A percentile compares a stretch with the other conserved stretches of the same genome.
phyloP scores from a whole-genome alignment of 2,797 vertebrate genomes.

The Chromobotia macracanthus region DNA sequence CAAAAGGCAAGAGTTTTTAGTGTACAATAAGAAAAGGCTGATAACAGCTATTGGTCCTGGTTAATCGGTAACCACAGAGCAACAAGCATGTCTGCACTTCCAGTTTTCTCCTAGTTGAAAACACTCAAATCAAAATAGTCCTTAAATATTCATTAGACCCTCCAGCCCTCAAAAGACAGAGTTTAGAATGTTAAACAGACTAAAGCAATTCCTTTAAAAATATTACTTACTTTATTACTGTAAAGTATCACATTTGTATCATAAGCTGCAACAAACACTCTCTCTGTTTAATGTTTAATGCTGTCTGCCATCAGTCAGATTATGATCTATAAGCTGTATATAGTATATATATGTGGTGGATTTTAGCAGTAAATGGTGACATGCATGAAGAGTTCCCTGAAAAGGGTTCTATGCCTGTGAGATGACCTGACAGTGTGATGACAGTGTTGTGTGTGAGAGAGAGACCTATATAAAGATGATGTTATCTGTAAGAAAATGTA shows the following conservation, averaged over 20 bases:
- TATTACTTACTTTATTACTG: conserved; percentile 18
- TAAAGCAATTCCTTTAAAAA: conserved; percentile 42
- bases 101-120: conserved; percentile 21
- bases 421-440: too few species aligned
- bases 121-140: conserved; percentile 43
- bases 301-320: conserved; percentile 38
- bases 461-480: too few species aligned
- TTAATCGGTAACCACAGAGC: neutral
- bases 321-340: conserved; percentile 4
- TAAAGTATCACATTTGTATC: conserved; percentile 42
- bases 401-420: neutral
- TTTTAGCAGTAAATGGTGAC: neutral
- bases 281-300: conserved; percentile 48
- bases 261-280: conserved; percentile 3
- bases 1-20: neutral
- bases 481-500: too few species aligned
- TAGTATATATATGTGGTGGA: conserved; percentile 42
- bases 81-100: neutral
- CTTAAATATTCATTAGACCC: conserved; percentile 43
- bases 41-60: neutral
- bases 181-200: conserved; percentile 39
- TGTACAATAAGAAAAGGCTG: neutral
- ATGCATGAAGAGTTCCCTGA: neutral
- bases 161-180: conserved; percentile 34
- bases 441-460: too few species aligned